Evolutionary conservation across 2,797 vertebrate species (phyloP), one percentile per base, ranked within the genome.

Genomic region (Catamblyrhynchus diadema): DNA sequence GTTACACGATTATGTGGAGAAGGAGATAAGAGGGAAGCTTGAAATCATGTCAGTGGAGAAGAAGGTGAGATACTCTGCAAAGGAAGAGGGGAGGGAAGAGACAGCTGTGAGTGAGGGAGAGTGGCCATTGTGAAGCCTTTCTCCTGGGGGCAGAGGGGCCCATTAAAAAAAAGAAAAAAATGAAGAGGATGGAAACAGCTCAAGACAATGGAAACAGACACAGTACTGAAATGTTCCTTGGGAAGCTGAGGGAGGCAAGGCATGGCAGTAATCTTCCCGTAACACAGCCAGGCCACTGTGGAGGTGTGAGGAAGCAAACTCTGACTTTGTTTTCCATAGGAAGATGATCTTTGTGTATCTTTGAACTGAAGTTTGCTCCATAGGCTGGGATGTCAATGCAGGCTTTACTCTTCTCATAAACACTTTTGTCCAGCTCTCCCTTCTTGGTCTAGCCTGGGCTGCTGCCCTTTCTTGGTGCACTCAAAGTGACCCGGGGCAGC

Each of bases 401-500:
- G 51, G 54, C 18, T n/a, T 86, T 54, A 20, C n/a, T 44, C 18
- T 57, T 28, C 11, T 18, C 73, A 12, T 12, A 48, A 73, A 12
- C 27, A 4, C 21, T 25, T 41, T 2, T 32, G 18, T 39, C 15
- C 14, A 11, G 14, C 33, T 62, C 14, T 28, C 15, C 62, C 23
- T 84, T 67, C 57, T 78, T 59, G 10, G 3, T 18, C 7, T 6
- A 33, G 39, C 64, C 32, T 15, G 59, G 23, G 57, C 62, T 42
- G 54, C 41, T 64, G 8, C 8, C 41, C 41, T 37, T 15, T 15
- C 45, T 27, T 6, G n/a, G 10, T 5, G 13, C 21, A 2, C 66
- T 25, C 0, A 0, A 3, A 25, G 57, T 17, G 77, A 3, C 42
- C 9, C 33, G 28, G 48, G 28, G 61, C 62, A 33, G 57, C 54